A percentile compares a stretch with the other conserved stretches of the same genome.
Conservation (phyloP, 2,797 vertebrate species). For the Catharus ustulatus region DNA sequence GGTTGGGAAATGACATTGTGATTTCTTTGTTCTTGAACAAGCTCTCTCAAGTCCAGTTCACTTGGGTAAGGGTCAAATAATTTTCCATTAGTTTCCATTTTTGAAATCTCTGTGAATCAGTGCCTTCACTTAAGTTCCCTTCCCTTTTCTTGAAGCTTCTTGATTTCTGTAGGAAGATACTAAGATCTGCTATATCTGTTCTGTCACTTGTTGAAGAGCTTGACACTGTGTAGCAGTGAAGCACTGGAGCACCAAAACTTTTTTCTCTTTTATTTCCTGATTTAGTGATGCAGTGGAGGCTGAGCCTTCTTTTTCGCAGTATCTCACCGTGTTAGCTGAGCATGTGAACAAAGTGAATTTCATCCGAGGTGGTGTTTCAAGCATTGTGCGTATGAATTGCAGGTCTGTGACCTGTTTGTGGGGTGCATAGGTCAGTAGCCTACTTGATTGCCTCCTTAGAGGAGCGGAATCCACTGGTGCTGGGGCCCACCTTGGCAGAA, state of each 20-base stretch:
- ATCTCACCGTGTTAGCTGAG: constrained; percentile 55
- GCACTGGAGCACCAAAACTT: not conserved
- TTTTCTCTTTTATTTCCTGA: constrained; percentile 3
- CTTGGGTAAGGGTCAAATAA: constrained; percentile 49
- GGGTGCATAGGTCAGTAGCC: not conserved
- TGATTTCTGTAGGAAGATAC: not conserved
- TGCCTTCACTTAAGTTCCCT: constrained; percentile 7
- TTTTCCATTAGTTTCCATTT: constrained; percentile 63
- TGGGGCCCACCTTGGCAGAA: not conserved
- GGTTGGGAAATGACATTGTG: constrained; percentile 47
- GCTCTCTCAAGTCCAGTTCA: constrained; percentile 18
- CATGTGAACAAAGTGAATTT: constrained; percentile 79
- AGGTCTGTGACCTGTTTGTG: not conserved
- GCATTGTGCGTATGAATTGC: constrained; percentile 73
- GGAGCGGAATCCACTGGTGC: not conserved
- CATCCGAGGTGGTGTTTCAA: constrained; percentile 69
- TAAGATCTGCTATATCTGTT: not conserved
- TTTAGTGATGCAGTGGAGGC: not conserved
- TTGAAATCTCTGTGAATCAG: constrained; percentile 23
- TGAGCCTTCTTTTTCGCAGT: constrained; percentile 57
- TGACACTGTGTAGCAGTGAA: not conserved
- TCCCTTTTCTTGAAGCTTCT: not conserved
- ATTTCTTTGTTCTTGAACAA: constrained; percentile 7
- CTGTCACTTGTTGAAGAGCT: not conserved
- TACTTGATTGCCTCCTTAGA: not conserved